Base-by-base conservation (phyloP, 1,140 invertebrate species). In the Saccostrea glomerata region DNA sequence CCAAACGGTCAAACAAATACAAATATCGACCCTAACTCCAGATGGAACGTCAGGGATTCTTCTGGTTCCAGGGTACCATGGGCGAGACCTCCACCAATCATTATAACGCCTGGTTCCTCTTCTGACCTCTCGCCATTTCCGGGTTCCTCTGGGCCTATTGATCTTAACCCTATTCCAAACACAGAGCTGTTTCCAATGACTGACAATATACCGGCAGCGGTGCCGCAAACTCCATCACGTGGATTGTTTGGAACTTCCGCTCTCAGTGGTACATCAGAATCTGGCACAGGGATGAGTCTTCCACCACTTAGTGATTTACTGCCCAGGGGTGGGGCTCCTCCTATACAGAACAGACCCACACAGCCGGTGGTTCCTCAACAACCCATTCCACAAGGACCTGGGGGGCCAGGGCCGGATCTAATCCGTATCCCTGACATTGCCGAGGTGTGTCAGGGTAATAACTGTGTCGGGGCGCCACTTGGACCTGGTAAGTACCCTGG, bases 391-490 rank as follows among this genome's bases (percentile, higher is more conserved):
- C 70, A 25, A 30, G 70, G 70, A 77, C 23, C 70, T 25, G 70
- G 25, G 30, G 15, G 70, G 30, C 23, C 70, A 3, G 70, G 25
- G 30, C 4, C 23, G 1, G 66, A 23, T 11, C 9, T 13, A 25
- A 23, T 73, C 25, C 23, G 15, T 5, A 77, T 77, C 5, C 70
- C 70, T 13, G 70, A 77, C 15, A 77, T 77, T 15, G 23, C 23
- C 0, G 70, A 77, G 70, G 30, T 77, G 15, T 77, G 70, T 17
- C 70, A 77, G 23, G 70, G 70, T 77, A 25, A 25, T 17, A 77
- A 77, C 30, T 77, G 70, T 77, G 30, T 15, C 70, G 70, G 70
- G 15, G 70, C 70, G 25, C 70, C 70, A 77, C 70, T 77, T 36
- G 25, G 7, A 30, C 70, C 70, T 77, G 70, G 70, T 77, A 0